Conservation (phyloP, 2,113 vertebrate species). For the Pseudopipra pipra region DNA sequence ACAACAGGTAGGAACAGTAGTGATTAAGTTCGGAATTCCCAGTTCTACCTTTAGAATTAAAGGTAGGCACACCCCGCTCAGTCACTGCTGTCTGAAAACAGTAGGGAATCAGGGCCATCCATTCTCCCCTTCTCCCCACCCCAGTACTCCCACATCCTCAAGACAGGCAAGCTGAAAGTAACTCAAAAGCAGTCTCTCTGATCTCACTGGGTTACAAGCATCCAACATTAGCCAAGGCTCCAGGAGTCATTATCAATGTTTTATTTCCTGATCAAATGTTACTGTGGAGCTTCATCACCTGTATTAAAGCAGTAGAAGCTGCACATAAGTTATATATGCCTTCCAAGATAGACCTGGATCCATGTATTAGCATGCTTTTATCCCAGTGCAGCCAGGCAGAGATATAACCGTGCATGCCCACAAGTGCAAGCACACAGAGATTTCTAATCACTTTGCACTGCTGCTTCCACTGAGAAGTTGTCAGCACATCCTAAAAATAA, state of each 20-base stretch:
- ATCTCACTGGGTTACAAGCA: neutral
- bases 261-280: neutral
- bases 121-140: fast-evolving
- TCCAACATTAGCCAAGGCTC: fast-evolving
- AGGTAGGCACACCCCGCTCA: neutral
- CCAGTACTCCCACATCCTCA: neutral
- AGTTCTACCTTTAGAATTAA: neutral
- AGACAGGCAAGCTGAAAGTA: neutral
- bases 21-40: neutral
- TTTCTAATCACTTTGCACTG: neutral
- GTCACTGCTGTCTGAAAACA: neutral
- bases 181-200: neutral
- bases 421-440: neutral
- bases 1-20: neutral
- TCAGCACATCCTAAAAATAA: neutral
- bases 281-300: neutral
- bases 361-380: neutral
- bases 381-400: neutral
- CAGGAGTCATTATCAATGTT: neutral
- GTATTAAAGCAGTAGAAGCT: neutral
- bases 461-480: neutral
- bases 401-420: neutral
- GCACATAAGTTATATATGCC: neutral
- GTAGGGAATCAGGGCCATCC: neutral
- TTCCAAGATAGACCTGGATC: neutral